Percentiles rank a stretch among this genome's conserved stretches.
These are phyloP conservation scores for Drosophila birchii DNA, from an alignment of 2,888 invertebrate species.

Conservation along the genomic window DNA sequence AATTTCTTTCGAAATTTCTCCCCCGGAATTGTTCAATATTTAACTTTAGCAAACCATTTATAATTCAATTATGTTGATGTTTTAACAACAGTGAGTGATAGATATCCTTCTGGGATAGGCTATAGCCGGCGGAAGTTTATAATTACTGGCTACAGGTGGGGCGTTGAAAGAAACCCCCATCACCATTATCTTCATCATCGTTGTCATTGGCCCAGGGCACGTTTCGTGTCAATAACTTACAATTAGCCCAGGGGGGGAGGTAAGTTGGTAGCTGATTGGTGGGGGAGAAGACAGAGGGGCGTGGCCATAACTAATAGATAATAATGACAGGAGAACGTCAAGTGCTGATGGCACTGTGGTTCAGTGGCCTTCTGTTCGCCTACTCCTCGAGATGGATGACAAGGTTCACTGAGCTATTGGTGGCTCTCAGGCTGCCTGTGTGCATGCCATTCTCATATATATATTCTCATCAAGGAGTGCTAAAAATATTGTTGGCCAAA, in stretches of 20 bases:
- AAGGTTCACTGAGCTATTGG: constrained; percentile 39
- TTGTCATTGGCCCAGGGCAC: constrained; percentile 34
- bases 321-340: constrained; percentile 50
- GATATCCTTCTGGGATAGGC: constrained; percentile 3
- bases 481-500: background rate
- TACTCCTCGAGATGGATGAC: constrained; percentile 14
- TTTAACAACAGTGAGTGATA: constrained; percentile 10
- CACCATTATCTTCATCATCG: constrained; percentile 19
- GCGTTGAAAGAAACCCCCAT: constrained; percentile 2
- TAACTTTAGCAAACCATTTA: constrained; percentile 24
- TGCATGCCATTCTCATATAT: constrained; percentile 22
- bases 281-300: constrained; percentile 21
- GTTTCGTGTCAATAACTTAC: constrained; percentile 54
- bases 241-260: constrained; percentile 25
- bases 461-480: constrained; percentile 23
- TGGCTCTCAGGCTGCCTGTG: background rate
- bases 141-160: constrained; percentile 47
- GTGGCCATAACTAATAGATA: constrained; percentile 51
- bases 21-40: background rate
- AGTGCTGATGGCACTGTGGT: constrained; percentile 36
- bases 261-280: constrained; percentile 6
- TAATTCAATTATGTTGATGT: constrained; percentile 48
- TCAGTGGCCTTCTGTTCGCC: constrained; percentile 33
- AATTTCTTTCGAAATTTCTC: constrained; percentile 1
- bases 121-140: constrained; percentile 44